A percentile compares a stretch with the other conserved stretches of the same genome.
phyloP scores from a whole-genome alignment of 1,140 invertebrate species.

The Macrostomum lignano region DNA sequence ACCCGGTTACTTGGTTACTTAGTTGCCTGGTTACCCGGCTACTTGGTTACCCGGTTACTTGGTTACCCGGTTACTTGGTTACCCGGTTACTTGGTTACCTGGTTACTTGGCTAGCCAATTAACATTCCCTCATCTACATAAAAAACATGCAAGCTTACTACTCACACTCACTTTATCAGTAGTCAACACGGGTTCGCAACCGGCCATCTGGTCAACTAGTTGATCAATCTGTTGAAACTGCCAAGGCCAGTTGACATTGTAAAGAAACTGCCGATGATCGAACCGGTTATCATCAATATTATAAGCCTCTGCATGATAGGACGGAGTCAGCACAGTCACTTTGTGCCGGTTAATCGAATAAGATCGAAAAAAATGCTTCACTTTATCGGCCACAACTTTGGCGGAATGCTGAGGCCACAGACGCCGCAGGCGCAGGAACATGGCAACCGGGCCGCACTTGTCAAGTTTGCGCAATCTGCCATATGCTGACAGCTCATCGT shows the following conservation, averaged over 20 bases:
- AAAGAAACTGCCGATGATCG: conserved; percentile 81
- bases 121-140: too few relatives aligned
- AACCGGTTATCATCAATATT: conserved; percentile 91
- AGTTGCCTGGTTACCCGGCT: too few relatives aligned
- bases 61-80: too few relatives aligned
- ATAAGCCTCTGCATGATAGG: conserved; percentile 74
- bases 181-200: too few relatives aligned
- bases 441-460: conserved; percentile 69
- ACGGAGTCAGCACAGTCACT: conserved; percentile 66
- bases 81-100: too few relatives aligned
- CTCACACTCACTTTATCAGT: too few relatives aligned
- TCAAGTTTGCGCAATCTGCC: conserved; percentile 56
- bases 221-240: conserved; percentile 72
- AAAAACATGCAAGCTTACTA: too few relatives aligned
- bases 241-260: conserved; percentile 72
- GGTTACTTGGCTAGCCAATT: too few relatives aligned
- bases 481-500: conserved; percentile 59
- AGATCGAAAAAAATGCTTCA: conserved; percentile 79
- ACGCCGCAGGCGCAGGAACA: conserved; percentile 66
- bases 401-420: conserved; percentile 46
- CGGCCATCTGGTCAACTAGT: too few relatives aligned
- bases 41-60: too few relatives aligned
- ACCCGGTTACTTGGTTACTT: too few relatives aligned
- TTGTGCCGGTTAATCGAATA: conserved; percentile 93
- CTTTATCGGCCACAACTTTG: conserved; percentile 65